Evolutionary conservation across 2,888 invertebrate species (phyloP).

Genomic region (Fragum sueziense): DNA sequence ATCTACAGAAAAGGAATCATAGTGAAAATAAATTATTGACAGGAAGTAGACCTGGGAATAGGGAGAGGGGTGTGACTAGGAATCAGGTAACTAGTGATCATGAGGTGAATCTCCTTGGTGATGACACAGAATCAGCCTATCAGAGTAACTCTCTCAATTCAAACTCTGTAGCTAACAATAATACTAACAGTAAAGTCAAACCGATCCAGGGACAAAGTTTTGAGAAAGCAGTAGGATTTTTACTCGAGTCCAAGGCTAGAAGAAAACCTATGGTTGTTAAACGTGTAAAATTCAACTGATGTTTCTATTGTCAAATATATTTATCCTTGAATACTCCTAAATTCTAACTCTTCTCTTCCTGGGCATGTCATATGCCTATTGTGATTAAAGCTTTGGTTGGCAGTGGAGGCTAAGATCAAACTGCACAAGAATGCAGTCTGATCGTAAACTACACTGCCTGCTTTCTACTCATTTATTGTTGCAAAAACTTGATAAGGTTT

Average conservation of each 20-base stretch:
- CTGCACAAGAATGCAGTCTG: too few species aligned
- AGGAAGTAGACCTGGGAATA: slow-evolving; percentile 17
- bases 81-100: slow-evolving; percentile 1
- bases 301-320: not conserved
- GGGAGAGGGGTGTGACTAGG: slow-evolving; percentile 1
- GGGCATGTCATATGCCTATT: too few species aligned
- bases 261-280: slow-evolving; percentile 34
- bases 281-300: slow-evolving; percentile 55
- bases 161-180: slow-evolving; percentile 10
- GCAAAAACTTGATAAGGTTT: too few species aligned
- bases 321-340: too few species aligned
- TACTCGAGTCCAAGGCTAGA: slow-evolving; percentile 48
- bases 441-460: too few species aligned
- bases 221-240: slow-evolving; percentile 53
- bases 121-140: slow-evolving; percentile 9
- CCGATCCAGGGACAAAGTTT: slow-evolving; percentile 46
- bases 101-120: slow-evolving; percentile 8
- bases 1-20: not conserved
- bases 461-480: too few species aligned
- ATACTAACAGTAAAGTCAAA: slow-evolving; percentile 37
- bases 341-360: too few species aligned
- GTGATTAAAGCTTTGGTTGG: too few species aligned
- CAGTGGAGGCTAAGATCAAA: too few species aligned
- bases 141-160: slow-evolving; percentile 6
- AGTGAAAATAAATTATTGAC: slow-evolving; percentile 1